phyloP scores from a whole-genome alignment of 2,888 invertebrate genomes.

The Theretra japonica region DNA sequence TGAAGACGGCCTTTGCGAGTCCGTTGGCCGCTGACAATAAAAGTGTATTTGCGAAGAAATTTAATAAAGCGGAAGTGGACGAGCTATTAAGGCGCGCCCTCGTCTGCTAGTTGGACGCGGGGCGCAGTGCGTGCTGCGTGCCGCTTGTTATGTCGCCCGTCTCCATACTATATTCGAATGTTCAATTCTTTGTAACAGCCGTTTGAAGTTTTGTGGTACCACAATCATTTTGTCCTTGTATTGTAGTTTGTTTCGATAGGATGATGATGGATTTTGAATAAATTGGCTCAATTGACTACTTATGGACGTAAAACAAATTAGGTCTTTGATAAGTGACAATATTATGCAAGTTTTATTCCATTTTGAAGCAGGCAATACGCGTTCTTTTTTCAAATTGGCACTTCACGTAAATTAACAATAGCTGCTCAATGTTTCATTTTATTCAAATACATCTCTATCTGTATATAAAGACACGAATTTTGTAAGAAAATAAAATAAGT shows the following conservation, averaged over 20 bases:
- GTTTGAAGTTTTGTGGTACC: background rate
- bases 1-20: conserved; percentile 75
- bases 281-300: too few relatives aligned
- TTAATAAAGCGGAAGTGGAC: conserved; percentile 84
- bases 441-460: background rate
- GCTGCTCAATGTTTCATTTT: background rate
- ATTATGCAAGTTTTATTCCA: too few relatives aligned
- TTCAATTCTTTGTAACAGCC: background rate
- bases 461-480: background rate
- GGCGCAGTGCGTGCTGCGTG: conserved; percentile 5
- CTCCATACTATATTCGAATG: conserved; percentile 31
- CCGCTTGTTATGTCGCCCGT: conserved; percentile 37
- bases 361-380: background rate
- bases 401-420: background rate
- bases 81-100: conserved; percentile 69
- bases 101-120: conserved; percentile 12
- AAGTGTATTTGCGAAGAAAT: conserved; percentile 84
- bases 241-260: too few relatives aligned
- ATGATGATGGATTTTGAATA: too few relatives aligned
- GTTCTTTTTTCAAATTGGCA: background rate
- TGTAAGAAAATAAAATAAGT: background rate
- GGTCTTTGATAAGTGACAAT: too few relatives aligned
- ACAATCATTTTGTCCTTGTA: too few relatives aligned
- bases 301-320: too few relatives aligned
- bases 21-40: conserved; percentile 77